Base-by-base conservation (phyloP, 2,113 vertebrate genomes). In the Ceyx margarethae region DNA sequence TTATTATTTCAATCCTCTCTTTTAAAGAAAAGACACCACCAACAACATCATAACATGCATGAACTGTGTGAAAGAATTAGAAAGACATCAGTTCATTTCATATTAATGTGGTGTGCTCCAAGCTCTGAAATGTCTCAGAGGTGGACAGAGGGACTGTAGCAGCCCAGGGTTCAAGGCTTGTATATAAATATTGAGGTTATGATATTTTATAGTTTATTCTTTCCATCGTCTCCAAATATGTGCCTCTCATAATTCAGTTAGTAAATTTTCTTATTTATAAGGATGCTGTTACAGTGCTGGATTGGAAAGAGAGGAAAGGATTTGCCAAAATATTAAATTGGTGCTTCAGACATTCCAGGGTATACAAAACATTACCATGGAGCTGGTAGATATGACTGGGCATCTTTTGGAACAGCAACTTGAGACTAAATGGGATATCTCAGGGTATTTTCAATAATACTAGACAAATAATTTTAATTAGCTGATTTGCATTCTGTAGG, bases 181-280 rank as follows among this genome's bases (percentile, higher is more conserved):
- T 78, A 23, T 74, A 50, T 78, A 90, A 94, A 87, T 78, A 87
- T 20, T 81, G 23, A 85, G 37, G 87, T 85, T 75, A 84, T 31
- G 31, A 35, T 0, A 0, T 71, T 21, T 90, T 46, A 64, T 23
- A 64, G 11, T 56, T 81, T 92, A 31, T 92, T 81, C 56, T 91
- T 60, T 33, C 45, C 31, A 73, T n/a, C 22, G 16, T 50, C 33
- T 67, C 28, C 74, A 85, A 86, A 66, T 81, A 77, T 26, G 69
- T 21, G 2, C 31, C 81, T 81, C 42, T 71, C 46, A 78, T 73
- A 9, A 37, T 62, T 86, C 53, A 67, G 37, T 56, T 91, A 28
- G 62, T 86, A 81, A 94, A 67, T 81, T 84, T 54, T 60, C 18
- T 19, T 77, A 12, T 37, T 77, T n/a, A 64, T 95, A 86, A 91